These are phyloP conservation scores for Paedocypris micromegethes DNA, from an alignment of 2,797 vertebrate genomes.

Conservation along the genomic window DNA sequence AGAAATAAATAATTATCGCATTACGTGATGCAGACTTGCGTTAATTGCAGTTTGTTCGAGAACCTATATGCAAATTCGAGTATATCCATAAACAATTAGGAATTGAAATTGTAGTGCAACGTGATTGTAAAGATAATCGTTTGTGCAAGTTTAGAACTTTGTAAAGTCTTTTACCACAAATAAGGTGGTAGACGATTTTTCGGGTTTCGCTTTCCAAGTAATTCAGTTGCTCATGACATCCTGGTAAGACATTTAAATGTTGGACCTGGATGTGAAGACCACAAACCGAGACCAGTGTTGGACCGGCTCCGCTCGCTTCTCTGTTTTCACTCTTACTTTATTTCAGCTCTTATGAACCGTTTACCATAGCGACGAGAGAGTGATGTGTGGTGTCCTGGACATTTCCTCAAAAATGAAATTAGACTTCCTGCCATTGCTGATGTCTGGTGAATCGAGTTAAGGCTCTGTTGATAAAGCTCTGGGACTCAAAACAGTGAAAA, in stretches of 20 bases:
- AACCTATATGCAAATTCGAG: not conserved
- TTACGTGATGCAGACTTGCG: too few relatives aligned
- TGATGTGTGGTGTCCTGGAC: slow-evolving; percentile 1
- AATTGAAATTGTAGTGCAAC: too few relatives aligned
- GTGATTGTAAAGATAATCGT: too few relatives aligned
- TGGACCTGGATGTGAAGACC: slow-evolving; percentile 26
- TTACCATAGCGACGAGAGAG: slow-evolving; percentile 11
- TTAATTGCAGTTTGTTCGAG: not conserved
- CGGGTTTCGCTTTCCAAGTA: not conserved
- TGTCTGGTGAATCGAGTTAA: not conserved
- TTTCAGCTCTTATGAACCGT: slow-evolving; percentile 22
- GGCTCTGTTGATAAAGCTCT: not conserved
- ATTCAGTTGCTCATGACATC: not conserved
- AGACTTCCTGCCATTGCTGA: slow-evolving; percentile 12
- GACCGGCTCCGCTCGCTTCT: slow-evolving; percentile 2
- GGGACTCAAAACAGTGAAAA: too few relatives aligned
- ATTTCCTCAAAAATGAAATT: not conserved
- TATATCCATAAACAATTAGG: not conserved
- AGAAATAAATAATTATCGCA: too few relatives aligned
- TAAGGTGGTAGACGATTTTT: not conserved
- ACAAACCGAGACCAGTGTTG: slow-evolving; percentile 2
- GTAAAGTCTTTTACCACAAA: too few relatives aligned
- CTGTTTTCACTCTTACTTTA: not conserved
- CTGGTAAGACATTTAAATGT: slow-evolving; percentile 25
- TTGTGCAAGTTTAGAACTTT: too few relatives aligned